These are phyloP conservation scores for Phlogophora meticulosa DNA, from an alignment of 2,888 invertebrate genomes.

Conservation along the genomic window DNA sequence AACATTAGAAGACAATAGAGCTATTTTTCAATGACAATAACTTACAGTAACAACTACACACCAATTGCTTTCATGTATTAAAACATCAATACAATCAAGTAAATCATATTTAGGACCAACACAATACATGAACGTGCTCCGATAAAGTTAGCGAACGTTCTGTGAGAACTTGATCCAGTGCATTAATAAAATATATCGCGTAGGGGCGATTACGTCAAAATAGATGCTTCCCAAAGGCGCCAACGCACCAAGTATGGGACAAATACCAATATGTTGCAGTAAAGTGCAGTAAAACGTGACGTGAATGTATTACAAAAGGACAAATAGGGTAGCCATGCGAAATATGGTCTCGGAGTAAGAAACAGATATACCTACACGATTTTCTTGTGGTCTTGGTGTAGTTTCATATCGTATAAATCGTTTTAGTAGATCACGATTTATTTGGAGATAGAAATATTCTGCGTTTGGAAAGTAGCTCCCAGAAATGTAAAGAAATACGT, in stretches of 20 bases:
- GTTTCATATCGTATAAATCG: too few species aligned
- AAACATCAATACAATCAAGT: conserved; percentile 38
- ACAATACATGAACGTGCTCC: conserved; percentile 59
- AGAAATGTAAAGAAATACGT: too few species aligned
- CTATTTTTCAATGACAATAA: conserved; percentile 1
- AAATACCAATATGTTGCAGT: conserved; percentile 79
- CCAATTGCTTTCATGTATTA: conserved; percentile 35
- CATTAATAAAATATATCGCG: conserved; percentile 81
- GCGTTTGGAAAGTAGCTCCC: too few species aligned
- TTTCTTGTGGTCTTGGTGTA: neutral
- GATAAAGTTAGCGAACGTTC: conserved; percentile 59
- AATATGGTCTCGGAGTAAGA: neutral
- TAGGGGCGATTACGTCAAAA: conserved; percentile 73
- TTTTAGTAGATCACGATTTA: too few species aligned
- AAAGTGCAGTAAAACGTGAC: conserved; percentile 69
- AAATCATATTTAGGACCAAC: conserved; percentile 61
- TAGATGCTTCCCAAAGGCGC: conserved; percentile 77
- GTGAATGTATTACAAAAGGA: conserved; percentile 61
- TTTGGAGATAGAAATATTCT: too few species aligned
- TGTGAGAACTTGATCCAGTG: conserved; percentile 74
- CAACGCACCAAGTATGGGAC: conserved; percentile 78
- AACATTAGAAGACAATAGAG: conserved; percentile 30
- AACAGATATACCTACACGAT: neutral
- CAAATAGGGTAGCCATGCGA: conserved; percentile 51
- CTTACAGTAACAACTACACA: neutral